Evolutionary conservation across 2,797 vertebrate species (phyloP), one percentile per base, ranked within the genome.

Genomic region (Cuniculus paca): DNA sequence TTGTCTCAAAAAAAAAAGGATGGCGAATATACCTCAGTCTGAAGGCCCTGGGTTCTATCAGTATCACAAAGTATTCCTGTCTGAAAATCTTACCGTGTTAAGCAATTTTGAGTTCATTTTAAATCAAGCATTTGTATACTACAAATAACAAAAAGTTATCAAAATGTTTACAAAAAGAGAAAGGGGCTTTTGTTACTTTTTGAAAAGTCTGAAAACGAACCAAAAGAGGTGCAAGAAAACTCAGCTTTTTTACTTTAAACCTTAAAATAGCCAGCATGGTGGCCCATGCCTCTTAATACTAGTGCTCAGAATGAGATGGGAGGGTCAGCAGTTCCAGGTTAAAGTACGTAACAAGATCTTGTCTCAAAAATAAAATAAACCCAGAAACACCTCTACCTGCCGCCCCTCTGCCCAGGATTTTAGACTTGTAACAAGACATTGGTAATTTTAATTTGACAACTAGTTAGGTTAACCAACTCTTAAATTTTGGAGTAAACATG

Each of bases 401-500:
- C 31, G n/a, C 5, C 31, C 48, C 48, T n/a, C 52, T 50, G 17
- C 31, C 48, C 24, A 52, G 20, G 48, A 52, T 52, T 78, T 61
- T 65, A 74, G 56, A 85, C 34, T 81, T 68, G 45, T n/a, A 77
- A 83, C 28, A 70, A 83, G 34, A 72, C 24, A 77, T 48, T 45
- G 74, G 26, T 65, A 81, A 77, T 84, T 94, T 6, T 19, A 6
- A 81, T 81, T 87, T 72, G 36, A 58, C 50, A 90, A 79, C 61
- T 83, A 83, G 52, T 80, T 6, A 70, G 56, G n/a, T 83, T 88
- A 90, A 70, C 39, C 24, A 61, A 42, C 11, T 70, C 68, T 72
- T 96, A 58, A 61, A 61, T 90, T 54, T 79, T 94, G 56, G 68
- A 77, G 75, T 39, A 85, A 77, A 75, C n/a, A n/a, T 54, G 48